Evolutionary conservation across 1,140 invertebrate species (phyloP).

Genomic region (Cepaea nemoralis): DNA sequence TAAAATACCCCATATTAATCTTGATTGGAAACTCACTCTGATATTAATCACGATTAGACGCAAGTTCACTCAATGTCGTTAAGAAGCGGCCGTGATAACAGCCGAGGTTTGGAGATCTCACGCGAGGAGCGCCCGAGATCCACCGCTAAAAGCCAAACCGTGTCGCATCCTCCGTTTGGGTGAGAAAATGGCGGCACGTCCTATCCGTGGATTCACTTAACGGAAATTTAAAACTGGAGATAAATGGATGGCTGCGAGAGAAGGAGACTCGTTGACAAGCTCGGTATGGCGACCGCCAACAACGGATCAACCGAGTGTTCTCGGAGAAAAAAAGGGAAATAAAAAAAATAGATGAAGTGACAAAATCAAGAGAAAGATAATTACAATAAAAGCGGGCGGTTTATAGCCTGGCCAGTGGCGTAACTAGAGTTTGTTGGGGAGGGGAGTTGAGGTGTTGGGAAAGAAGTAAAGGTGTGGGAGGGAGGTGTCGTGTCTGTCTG

Average conservation of each 20-base stretch:
- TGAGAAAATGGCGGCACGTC: background rate
- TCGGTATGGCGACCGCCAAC: background rate
- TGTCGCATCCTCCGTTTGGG: background rate
- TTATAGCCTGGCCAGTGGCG: background rate
- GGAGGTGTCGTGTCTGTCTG: too few relatives aligned
- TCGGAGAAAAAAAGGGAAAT: background rate
- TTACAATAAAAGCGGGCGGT: background rate
- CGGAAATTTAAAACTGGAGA: constrained; percentile 16
- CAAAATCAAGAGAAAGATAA: too few relatives aligned
- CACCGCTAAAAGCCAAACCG: background rate
- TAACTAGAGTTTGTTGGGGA: too few relatives aligned
- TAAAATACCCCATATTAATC: background rate
- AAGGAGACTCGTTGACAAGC: background rate
- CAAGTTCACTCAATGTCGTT: background rate
- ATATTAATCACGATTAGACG: background rate
- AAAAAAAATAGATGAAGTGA: too few relatives aligned
- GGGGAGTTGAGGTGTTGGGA: too few relatives aligned
- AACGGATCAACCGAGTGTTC: too few relatives aligned
- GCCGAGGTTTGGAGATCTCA: background rate
- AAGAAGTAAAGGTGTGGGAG: too few relatives aligned
- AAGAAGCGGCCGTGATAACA: background rate
- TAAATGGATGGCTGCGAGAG: background rate
- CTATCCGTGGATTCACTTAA: background rate
- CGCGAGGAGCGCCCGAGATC: background rate
- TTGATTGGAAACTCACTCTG: background rate